Percentiles rank a stretch among this genome's conserved stretches.
Conservation (phyloP, 1,140 invertebrate species). For the Papilio helenus region DNA sequence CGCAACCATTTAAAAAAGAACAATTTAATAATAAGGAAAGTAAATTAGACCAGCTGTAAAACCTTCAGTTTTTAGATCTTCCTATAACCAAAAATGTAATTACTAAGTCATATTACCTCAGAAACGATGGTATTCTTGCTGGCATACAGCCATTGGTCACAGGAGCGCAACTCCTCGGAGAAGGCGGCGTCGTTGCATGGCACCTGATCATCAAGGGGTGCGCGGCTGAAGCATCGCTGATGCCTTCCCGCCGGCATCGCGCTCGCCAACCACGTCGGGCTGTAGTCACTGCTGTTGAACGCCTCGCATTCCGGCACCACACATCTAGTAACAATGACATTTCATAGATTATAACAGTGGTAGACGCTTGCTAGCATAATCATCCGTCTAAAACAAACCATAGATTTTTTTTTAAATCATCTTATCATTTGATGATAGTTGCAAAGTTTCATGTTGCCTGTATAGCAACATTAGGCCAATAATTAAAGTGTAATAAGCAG, state of each 20-base stretch:
- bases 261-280: slow-evolving; percentile 55
- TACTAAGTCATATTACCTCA: slow-evolving; percentile 52
- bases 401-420: too few relatives aligned
- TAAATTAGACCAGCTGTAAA: too few relatives aligned
- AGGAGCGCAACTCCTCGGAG: slow-evolving; percentile 53
- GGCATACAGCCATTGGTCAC: slow-evolving; percentile 67
- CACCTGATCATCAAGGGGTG: slow-evolving; percentile 45
- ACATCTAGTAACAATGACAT: slow-evolving; percentile 52
- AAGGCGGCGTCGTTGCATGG: slow-evolving; percentile 56
- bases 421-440: too few relatives aligned
- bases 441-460: background rate
- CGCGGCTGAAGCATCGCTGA: slow-evolving; percentile 54
- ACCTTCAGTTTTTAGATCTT: too few relatives aligned
- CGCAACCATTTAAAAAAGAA: too few relatives aligned
- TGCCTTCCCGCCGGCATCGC: slow-evolving; percentile 52
- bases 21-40: too few relatives aligned
- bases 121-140: slow-evolving; percentile 67
- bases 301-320: slow-evolving; percentile 68
- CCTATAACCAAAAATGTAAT: background rate
- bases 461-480: background rate
- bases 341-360: background rate
- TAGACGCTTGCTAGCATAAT: too few relatives aligned
- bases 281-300: slow-evolving; percentile 57
- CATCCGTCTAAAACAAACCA: too few relatives aligned
- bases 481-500: background rate